A percentile compares a stretch with the other conserved stretches of the same genome.
Conservation (phyloP, 1,140 invertebrate species). For the Dreissena polymorpha region DNA sequence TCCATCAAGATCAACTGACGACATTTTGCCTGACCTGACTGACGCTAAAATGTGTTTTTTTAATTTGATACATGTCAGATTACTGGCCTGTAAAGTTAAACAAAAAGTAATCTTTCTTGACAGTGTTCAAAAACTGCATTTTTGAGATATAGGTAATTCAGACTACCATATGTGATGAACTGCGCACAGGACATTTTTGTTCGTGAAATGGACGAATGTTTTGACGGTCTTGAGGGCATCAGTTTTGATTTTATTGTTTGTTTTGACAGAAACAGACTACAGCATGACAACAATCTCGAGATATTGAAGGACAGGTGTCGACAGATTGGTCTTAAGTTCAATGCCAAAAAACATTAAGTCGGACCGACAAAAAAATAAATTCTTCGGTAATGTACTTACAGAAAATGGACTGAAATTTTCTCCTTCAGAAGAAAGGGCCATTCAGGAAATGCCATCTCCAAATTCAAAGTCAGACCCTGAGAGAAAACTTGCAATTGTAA, state of each 20-base stretch:
- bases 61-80: background rate
- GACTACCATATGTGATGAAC: too few species aligned
- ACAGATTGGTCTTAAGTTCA: background rate
- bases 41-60: background rate
- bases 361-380: background rate
- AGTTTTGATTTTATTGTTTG: background rate
- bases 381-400: background rate
- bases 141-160: too few species aligned
- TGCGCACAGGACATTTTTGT: too few species aligned
- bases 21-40: conserved; percentile 1
- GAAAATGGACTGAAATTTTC: background rate
- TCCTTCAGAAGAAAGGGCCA: background rate
- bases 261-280: background rate
- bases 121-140: too few species aligned
- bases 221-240: background rate
- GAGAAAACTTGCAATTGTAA: too few species aligned
- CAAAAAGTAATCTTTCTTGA: too few species aligned
- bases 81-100: too few species aligned
- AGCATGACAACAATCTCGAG: background rate
- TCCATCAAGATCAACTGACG: background rate
- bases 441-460: background rate
- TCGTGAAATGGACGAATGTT: background rate
- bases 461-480: too few species aligned
- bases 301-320: background rate
- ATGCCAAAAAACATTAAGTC: background rate